These are phyloP conservation scores for Melopsittacus undulatus DNA, from an alignment of 2,797 vertebrate genomes.

Conservation along the genomic window DNA sequence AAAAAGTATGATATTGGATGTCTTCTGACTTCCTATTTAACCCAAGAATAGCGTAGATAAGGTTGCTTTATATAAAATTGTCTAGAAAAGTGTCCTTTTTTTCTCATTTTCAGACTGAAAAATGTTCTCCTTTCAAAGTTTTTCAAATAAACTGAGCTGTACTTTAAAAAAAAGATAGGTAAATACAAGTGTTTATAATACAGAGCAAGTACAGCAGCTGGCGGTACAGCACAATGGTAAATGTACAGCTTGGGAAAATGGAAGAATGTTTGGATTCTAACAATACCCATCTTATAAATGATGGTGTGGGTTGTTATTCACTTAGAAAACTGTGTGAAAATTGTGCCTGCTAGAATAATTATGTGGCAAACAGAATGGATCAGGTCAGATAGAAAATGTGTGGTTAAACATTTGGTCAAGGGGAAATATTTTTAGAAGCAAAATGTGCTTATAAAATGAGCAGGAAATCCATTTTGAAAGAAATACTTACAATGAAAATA, in stretches of 20 bases:
- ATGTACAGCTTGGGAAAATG: not conserved
- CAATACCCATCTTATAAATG: constrained; percentile 25
- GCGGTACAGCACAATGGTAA: not conserved
- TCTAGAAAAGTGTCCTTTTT: not conserved
- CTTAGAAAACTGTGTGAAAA: not conserved
- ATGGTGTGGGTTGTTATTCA: constrained; percentile 7
- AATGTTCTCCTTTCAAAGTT: not conserved
- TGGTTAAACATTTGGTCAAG: constrained; percentile 32
- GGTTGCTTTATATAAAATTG: not conserved
- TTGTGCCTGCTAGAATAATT: constrained; percentile 8
- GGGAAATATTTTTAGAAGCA: constrained; percentile 39
- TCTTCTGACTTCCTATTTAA: not conserved
- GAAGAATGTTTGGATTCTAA: constrained; percentile 12
- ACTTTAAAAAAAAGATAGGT: not conserved
- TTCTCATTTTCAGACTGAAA: not conserved
- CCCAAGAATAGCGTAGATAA: not conserved
- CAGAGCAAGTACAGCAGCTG: constrained; percentile 28
- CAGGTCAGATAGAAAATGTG: constrained; percentile 37
- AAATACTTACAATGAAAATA: not conserved
- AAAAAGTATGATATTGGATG: not conserved
- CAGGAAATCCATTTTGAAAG: not conserved
- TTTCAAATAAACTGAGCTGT: not conserved
- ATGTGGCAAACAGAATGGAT: not conserved
- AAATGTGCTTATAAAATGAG: not conserved
- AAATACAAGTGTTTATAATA: not conserved